These are phyloP conservation scores for Papilio polytes DNA, from an alignment of 1,140 invertebrate species.

Conservation along the genomic window DNA sequence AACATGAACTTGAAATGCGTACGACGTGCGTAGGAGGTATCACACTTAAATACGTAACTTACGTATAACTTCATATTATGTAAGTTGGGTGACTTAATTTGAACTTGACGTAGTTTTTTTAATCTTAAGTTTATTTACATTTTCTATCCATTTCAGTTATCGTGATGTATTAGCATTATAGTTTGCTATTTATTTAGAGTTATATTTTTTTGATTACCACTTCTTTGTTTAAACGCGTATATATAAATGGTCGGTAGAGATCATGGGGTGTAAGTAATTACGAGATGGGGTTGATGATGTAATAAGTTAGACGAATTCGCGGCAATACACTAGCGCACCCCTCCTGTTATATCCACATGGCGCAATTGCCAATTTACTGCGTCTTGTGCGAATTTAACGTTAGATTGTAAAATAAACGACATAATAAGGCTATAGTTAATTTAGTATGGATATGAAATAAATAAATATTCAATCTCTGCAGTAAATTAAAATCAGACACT, in stretches of 20 bases:
- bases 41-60: neutral
- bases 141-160: too few species aligned
- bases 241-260: slow-evolving; percentile 46
- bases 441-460: too few species aligned
- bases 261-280: slow-evolving; percentile 58
- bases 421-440: neutral
- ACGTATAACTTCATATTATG: neutral
- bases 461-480: neutral
- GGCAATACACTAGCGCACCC: slow-evolving; percentile 58
- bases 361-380: slow-evolving; percentile 54
- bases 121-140: neutral
- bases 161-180: too few species aligned
- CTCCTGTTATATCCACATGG: slow-evolving; percentile 65
- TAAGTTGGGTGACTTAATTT: slow-evolving; percentile 7
- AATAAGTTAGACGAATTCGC: slow-evolving; percentile 63
- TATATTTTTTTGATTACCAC: too few species aligned
- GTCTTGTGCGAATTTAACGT: neutral
- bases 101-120: neutral
- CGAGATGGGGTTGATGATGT: slow-evolving; percentile 60
- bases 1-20: slow-evolving; percentile 14
- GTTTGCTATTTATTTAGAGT: too few species aligned
- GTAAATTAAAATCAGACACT: neutral
- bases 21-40: neutral
- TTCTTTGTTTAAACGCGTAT: slow-evolving; percentile 28
- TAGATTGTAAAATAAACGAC: neutral